Conservation (phyloP, 1,140 invertebrate species). For the Oppia nitens region DNA sequence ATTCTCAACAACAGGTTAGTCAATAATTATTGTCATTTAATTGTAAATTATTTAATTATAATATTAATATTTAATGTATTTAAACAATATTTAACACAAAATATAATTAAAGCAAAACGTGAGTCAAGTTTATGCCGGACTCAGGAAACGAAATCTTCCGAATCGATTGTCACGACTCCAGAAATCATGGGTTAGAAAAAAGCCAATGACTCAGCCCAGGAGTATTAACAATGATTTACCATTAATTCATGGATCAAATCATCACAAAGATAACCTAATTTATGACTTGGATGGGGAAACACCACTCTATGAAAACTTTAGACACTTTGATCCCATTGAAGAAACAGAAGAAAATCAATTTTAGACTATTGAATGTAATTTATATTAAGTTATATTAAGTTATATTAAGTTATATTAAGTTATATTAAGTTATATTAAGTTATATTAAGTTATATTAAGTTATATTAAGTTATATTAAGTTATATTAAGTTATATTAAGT, state of each 20-base stretch:
- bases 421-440: too few relatives aligned
- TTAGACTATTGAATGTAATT: too few relatives aligned
- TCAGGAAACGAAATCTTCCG: constrained; percentile 5
- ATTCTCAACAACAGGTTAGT: too few relatives aligned
- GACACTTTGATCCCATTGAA: constrained; percentile 9
- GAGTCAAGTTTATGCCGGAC: not conserved
- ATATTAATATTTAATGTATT: too few relatives aligned
- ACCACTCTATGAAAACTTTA: constrained; percentile 10
- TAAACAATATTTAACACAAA: too few relatives aligned
- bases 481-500: too few relatives aligned
- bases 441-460: too few relatives aligned
- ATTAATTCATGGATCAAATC: not conserved
- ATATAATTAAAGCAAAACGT: not conserved
- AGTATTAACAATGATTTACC: not conserved
- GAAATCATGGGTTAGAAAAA: constrained; percentile 6
- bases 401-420: too few relatives aligned
- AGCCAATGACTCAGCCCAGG: not conserved
- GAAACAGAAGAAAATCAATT: constrained; percentile 1
- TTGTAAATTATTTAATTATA: too few relatives aligned
- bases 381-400: too few relatives aligned
- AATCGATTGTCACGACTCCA: constrained; percentile 12
- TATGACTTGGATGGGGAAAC: not conserved
- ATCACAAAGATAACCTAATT: not conserved
- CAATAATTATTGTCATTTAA: too few relatives aligned
- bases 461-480: too few relatives aligned